These are phyloP conservation scores for Champsocephalus esox DNA, from an alignment of 2,797 vertebrate genomes.

Conservation along the genomic window DNA sequence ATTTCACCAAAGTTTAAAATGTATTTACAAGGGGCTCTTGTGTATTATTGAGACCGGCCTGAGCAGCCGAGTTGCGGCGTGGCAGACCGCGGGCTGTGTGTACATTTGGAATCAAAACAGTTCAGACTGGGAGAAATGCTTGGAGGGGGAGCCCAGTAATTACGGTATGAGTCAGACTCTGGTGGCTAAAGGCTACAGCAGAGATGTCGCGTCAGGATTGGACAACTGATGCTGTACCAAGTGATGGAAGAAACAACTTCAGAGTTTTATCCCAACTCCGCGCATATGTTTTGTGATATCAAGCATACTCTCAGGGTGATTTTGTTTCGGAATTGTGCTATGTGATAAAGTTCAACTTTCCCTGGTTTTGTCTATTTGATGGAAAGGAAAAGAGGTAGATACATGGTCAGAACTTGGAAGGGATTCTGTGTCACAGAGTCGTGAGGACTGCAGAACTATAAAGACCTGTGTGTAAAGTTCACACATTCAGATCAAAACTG, in stretches of 20 bases:
- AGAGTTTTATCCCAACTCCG: background rate
- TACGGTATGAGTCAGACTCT: constrained; percentile 73
- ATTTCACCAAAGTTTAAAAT: background rate
- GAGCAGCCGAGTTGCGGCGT: constrained; percentile 20
- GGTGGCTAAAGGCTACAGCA: constrained; percentile 49
- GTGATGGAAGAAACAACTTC: constrained; percentile 24
- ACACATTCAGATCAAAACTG: too few species aligned
- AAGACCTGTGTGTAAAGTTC: too few species aligned
- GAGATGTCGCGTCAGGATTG: constrained; percentile 39
- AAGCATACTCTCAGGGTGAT: background rate
- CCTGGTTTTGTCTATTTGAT: background rate
- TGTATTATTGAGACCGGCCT: background rate
- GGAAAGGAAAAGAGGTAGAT: background rate
- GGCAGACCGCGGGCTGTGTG: constrained; percentile 42
- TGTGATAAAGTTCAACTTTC: background rate
- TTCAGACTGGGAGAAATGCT: constrained; percentile 51
- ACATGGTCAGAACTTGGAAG: background rate
- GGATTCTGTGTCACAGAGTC: too few species aligned
- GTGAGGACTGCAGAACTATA: too few species aligned
- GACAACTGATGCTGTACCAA: constrained; percentile 22
- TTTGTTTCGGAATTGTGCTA: background rate
- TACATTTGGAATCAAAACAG: constrained; percentile 58
- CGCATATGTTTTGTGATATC: background rate
- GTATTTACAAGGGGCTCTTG: background rate
- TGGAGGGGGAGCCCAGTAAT: constrained; percentile 60